Evolutionary conservation across 1,140 invertebrate genomes (phyloP), one percentile per base, ranked within the genome.

Genomic region (Pogonus chalceus): DNA sequence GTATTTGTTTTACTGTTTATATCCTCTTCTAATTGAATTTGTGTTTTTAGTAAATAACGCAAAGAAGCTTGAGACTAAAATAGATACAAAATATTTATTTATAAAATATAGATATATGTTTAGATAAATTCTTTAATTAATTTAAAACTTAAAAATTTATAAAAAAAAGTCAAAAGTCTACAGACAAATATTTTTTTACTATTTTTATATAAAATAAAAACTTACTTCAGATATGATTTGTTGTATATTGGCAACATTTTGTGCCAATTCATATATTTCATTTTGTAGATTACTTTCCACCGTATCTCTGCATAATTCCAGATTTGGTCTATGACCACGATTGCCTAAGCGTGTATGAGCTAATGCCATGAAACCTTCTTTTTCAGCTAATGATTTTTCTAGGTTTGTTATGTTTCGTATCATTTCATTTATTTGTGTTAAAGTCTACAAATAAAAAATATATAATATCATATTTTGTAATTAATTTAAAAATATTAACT

Each of bases 1-100:
- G 88, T 87, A 64, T 93, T 92, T 49, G 83, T 82, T 74, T 95
- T 95, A 4, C 93, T 78, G 63, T 91, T 90, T 52, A 95, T 90
- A 64, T 95, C 90, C 66, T 93, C 89, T 69, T 94, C 90, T 51
- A 95, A 68, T 63, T 90, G 86, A 43, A 93, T 80, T 72, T 93
- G 87, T 1, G 85, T 87, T 66, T 90, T 86, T 20, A 90, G 70
- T 18, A 95, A 77, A 67, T 87, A 88, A 24, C 89, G 81, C 52
- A 92, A 71, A 0, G 84, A 85, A 22, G 80, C 74, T 57, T 82
- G 78, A 16, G 84, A 78, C 77, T 81, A 57, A 50, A 72, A 72
- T 51, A 35, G 14, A 51, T 22, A 2, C 9, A 20, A 49, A 20
- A 49, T 7, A 7, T 10, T 14, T 7, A 3, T 4, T 4, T 43